Conservation (phyloP, 2,113 vertebrate species). For the Upupa epops region DNA sequence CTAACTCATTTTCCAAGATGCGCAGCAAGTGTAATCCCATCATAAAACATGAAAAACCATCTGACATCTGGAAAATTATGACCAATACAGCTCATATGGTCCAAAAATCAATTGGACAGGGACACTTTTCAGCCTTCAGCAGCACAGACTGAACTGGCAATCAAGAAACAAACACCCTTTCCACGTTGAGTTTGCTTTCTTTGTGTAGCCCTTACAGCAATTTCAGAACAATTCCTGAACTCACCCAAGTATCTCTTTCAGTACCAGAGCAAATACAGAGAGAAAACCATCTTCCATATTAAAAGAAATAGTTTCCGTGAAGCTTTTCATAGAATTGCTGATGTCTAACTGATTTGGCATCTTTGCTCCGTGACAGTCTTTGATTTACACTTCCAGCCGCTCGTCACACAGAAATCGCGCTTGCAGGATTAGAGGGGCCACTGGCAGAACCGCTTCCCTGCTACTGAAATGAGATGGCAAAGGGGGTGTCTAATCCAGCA, state of each 20-base stretch:
- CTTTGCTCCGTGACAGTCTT: neutral
- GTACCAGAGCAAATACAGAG: neutral
- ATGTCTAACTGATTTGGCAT: neutral
- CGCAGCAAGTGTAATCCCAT: neutral
- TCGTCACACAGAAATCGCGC: neutral
- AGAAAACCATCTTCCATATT: neutral
- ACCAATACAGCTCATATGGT: neutral
- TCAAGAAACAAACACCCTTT: neutral
- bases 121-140: neutral
- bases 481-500: neutral
- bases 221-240: neutral
- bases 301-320: neutral
- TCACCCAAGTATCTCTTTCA: neutral
- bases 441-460: neutral
- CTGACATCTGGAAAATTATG: neutral
- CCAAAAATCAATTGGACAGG: neutral
- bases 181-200: neutral
- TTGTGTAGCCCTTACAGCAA: neutral
- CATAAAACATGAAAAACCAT: constrained; percentile 1
- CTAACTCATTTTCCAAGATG: neutral
- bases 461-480: neutral
- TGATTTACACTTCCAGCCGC: neutral
- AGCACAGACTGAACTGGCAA: neutral
- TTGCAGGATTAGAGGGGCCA: neutral
- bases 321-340: neutral